A percentile compares a stretch with the other conserved stretches of the same genome.
phyloP scores from a whole-genome alignment of 2,113 vertebrate genomes.

The Capreolus pygargus region DNA sequence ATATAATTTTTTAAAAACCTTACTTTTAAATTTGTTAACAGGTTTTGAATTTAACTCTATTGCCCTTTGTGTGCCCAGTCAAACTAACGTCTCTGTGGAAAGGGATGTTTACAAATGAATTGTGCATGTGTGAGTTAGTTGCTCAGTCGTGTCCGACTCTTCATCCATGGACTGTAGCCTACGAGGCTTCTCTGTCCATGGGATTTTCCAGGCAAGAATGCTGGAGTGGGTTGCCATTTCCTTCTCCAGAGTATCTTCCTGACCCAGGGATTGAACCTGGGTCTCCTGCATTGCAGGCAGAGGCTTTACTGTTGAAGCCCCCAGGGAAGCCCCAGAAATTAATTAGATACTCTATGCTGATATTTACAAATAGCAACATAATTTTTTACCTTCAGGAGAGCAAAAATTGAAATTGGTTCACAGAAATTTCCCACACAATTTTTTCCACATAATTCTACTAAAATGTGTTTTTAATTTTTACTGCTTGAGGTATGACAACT shows the following conservation, averaged over 20 bases:
- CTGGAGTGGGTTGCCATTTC: background rate
- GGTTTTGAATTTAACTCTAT: background rate
- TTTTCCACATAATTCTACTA: background rate
- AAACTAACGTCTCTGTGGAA: background rate
- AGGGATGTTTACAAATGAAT: background rate
- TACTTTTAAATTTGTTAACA: constrained; percentile 19
- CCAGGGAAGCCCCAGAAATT: background rate
- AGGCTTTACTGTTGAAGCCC: fast-evolving
- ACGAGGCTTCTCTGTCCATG: background rate
- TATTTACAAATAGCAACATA: background rate
- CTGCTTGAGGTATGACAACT: background rate
- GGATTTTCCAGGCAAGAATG: background rate
- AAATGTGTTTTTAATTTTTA: background rate
- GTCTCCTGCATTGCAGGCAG: background rate
- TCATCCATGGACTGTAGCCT: background rate
- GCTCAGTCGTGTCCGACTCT: background rate
- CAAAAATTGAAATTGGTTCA: background rate
- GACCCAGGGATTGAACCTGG: background rate
- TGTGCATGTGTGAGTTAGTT: background rate
- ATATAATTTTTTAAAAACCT: background rate
- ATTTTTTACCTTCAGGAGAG: background rate
- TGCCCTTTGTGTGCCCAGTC: background rate
- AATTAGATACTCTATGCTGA: background rate
- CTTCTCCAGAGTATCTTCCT: background rate
- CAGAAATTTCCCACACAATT: background rate